These are phyloP conservation scores for Beroe forskalii DNA, from an alignment of 37 sponge, comb jelly and placozoan species.

Conservation along the genomic window DNA sequence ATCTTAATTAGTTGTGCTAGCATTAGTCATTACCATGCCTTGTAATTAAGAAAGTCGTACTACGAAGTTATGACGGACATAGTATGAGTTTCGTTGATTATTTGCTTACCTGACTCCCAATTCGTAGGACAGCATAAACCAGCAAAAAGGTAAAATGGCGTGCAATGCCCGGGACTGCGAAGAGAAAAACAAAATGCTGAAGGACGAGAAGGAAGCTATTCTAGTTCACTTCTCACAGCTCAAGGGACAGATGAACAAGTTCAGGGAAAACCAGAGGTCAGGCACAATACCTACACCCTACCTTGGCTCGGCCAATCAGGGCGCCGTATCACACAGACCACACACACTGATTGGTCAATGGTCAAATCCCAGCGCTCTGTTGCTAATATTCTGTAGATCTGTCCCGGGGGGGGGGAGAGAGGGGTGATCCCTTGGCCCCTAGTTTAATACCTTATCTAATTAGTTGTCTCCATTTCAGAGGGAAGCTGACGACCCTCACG, in stretches of 20 bases:
- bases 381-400: no score
- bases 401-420: background rate
- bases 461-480: constrained; percentile 60
- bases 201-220: constrained; percentile 77
- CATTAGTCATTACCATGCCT: no score
- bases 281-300: no score
- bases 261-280: constrained; percentile 85
- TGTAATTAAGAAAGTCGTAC: no score
- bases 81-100: no score
- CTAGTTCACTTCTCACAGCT: constrained; percentile 78
- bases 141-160: constrained; percentile 77
- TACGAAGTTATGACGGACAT: no score
- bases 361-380: no score
- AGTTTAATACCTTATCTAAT: background rate
- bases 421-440: background rate
- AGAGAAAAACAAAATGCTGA: constrained; percentile 69
- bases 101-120: no score
- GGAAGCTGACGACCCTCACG: constrained; percentile 81
- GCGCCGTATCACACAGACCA: no score
- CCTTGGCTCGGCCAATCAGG: no score
- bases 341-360: no score
- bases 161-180: constrained; percentile 80
- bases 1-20: no score
- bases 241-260: constrained; percentile 83
- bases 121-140: constrained; percentile 70